A percentile compares a stretch with the other conserved stretches of the same genome.
Evolutionary conservation across 2,888 invertebrate species (phyloP).

Genomic region (Luperina testacea): DNA sequence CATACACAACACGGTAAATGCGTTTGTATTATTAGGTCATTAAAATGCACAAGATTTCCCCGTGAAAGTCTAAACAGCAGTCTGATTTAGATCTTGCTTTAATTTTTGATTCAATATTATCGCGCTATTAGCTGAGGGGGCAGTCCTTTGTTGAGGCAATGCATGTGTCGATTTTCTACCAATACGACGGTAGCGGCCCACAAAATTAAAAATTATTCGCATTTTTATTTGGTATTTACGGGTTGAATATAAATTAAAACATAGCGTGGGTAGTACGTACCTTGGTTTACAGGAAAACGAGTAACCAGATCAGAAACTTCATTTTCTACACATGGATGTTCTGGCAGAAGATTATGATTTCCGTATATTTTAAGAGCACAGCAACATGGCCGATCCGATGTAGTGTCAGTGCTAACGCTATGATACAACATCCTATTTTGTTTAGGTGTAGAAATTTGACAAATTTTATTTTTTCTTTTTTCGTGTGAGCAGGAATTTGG

Average conservation of each 20-base stretch:
- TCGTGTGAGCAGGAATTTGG: background rate
- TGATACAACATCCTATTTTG: constrained; percentile 6
- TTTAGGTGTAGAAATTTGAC: constrained; percentile 38
- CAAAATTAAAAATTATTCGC: background rate
- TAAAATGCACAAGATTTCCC: background rate
- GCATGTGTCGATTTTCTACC: background rate
- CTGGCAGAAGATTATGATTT: background rate
- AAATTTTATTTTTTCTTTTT: constrained; percentile 28
- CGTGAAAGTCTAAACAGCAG: background rate
- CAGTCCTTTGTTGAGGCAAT: background rate
- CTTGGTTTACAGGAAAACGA: constrained; percentile 69
- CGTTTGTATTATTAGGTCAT: background rate
- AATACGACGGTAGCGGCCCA: background rate
- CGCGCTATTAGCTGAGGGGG: background rate
- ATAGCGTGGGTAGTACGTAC: constrained; percentile 21
- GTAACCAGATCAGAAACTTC: constrained; percentile 69
- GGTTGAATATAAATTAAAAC: background rate
- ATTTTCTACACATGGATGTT: constrained; percentile 63
- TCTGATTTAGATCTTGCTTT: background rate
- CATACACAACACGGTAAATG: background rate
- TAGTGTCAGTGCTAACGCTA: constrained; percentile 71
- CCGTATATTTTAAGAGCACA: background rate
- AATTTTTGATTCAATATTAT: background rate
- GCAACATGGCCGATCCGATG: constrained; percentile 74
- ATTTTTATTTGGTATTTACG: background rate